Evolutionary conservation across 2,888 invertebrate species (phyloP).

Genomic region (Petrolisthes cinctipes): DNA sequence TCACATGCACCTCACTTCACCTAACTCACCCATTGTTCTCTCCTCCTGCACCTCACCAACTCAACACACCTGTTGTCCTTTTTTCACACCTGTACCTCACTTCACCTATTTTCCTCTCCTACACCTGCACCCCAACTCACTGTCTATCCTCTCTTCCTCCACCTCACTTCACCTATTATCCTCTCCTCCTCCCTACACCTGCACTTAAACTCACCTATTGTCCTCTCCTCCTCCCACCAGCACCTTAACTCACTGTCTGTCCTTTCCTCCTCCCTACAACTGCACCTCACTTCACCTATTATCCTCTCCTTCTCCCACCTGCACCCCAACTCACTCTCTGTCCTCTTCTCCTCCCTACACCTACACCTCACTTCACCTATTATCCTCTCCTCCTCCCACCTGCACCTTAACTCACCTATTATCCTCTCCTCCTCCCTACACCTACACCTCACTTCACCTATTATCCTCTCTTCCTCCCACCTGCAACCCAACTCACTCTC

Average conservation of each 20-base stretch:
- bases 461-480: neutral
- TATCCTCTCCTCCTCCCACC: neutral
- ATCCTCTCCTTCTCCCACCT: neutral
- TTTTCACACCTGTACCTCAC: neutral
- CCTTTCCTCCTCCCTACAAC: neutral
- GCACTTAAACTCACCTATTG: neutral
- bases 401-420: neutral
- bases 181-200: neutral
- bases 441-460: neutral
- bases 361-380: neutral
- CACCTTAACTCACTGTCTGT: neutral
- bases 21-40: neutral
- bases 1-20: neutral
- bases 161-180: neutral
- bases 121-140: neutral
- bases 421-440: neutral
- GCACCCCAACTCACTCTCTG: neutral
- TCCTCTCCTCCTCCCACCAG: neutral
- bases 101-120: neutral
- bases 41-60: neutral
- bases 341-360: neutral
- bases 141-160: neutral
- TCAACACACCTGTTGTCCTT: neutral
- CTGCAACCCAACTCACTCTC: neutral
- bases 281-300: neutral